Percentiles rank a stretch among this genome's conserved stretches.
Evolutionary conservation across 2,797 vertebrate species (phyloP).

Genomic region (Thaleichthys pacificus): DNA sequence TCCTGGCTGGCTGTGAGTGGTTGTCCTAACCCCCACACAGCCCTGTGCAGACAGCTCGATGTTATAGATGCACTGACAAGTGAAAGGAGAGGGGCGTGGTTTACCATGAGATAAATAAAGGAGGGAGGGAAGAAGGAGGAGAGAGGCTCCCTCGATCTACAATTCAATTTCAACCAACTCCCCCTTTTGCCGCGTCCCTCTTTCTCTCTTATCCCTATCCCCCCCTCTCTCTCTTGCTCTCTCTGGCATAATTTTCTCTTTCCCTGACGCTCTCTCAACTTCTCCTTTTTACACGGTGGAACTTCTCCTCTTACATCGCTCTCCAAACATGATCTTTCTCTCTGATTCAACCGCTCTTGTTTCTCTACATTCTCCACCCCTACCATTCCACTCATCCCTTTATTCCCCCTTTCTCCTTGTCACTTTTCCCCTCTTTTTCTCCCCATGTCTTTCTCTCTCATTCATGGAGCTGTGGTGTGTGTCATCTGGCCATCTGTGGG

Average conservation of each 20-base stretch:
- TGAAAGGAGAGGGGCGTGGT: constrained; percentile 78
- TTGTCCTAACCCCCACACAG: constrained; percentile 61
- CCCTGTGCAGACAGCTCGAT: constrained; percentile 73
- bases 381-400: constrained; percentile 37
- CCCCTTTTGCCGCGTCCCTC: constrained; percentile 41
- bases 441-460: constrained; percentile 43
- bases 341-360: constrained; percentile 16
- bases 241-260: no score
- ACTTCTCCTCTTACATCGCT: neutral
- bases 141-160: constrained; percentile 74
- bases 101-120: constrained; percentile 74
- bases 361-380: constrained; percentile 1
- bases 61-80: constrained; percentile 79
- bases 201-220: constrained; percentile 11
- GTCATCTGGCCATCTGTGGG: constrained; percentile 74
- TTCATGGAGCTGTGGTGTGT: constrained; percentile 58
- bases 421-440: constrained; percentile 30
- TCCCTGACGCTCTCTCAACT: no score
- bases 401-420: constrained; percentile 25
- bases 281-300: neutral
- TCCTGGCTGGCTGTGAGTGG: constrained; percentile 58
- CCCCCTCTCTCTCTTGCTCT: neutral
- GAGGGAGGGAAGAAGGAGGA: constrained; percentile 70
- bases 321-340: neutral
- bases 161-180: constrained; percentile 72